Evolutionary conservation across 2,888 invertebrate genomes (phyloP), one percentile per base, ranked within the genome.

Genomic region (Hyppa rectilinea): DNA sequence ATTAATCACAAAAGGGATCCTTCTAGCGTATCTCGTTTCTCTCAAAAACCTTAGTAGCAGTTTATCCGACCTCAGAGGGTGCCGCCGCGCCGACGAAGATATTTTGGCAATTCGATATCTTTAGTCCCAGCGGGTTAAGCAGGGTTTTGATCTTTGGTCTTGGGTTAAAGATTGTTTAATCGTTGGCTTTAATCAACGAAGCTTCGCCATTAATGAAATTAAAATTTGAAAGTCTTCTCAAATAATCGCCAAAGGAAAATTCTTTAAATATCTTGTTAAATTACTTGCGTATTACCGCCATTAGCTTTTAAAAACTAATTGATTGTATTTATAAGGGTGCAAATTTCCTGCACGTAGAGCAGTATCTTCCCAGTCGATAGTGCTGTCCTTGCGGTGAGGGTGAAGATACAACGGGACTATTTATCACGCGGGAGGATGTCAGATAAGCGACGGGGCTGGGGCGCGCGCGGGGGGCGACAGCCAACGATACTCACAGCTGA

Each of bases 391-490:
- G 88, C 80, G 86, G 87, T 84, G 87, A 88, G 89, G 89, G 90
- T 88, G 90, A 87, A 85, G 87, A 92, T 91, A 93, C 91, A 90
- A 87, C 87, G 82, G 85, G 89, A 88, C 88, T 91, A 94, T 94
- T 93, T 93, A 94, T 94, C 92, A 94, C 90, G 78, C 86, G 88
- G 88, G 90, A 90, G 90, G 89, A 89, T 87, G 89, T 84, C 89
- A 90, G 93, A 92, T 93, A 93, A 93, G 92, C 89, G 87, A 49
- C 84, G 84, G 81, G 86, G 78, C 80, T 67, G 69, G 75, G 78
- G 80, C 71, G 83, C 80, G 80, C 71, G 83, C 80, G 71, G 81
- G 81, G 85, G 76, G 81, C 72, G 78, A 74, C 69, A 81, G 75
- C 81, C 79, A 83, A 84, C 86, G 78, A 83, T 84, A 72, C 77